These are phyloP conservation scores for Sinella curviseta DNA, from an alignment of 1,140 invertebrate species.

Conservation along the genomic window DNA sequence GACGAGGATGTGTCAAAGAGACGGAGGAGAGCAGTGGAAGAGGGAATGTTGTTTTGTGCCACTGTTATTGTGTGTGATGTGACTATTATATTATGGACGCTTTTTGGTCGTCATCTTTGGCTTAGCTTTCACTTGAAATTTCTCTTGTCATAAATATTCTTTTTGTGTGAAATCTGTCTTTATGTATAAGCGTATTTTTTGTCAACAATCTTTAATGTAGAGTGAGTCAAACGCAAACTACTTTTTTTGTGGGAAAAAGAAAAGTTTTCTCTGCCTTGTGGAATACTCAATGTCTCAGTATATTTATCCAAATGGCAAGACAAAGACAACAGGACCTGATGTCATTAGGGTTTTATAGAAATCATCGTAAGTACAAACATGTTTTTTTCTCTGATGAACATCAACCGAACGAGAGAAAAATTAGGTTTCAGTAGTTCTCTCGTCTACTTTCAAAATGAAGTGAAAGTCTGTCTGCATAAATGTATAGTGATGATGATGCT, in stretches of 20 bases:
- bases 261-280: background rate
- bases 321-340: background rate
- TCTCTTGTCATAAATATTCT: constrained; percentile 20
- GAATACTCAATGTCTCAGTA: too few species aligned
- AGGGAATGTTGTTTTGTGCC: background rate
- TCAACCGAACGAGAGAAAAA: too few species aligned
- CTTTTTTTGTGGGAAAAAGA: background rate
- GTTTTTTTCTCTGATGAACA: background rate
- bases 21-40: too few species aligned
- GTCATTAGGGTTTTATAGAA: background rate
- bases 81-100: constrained; percentile 20
- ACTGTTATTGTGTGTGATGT: constrained; percentile 14
- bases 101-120: constrained; percentile 15
- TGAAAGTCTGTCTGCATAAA: background rate
- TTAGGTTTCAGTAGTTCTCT: too few species aligned
- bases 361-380: background rate
- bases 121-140: constrained; percentile 25
- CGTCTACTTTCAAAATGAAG: background rate
- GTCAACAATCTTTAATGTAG: constrained; percentile 1
- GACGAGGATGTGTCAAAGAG: too few species aligned
- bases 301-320: too few species aligned
- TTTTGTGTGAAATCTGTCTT: background rate
- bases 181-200: background rate
- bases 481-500: constrained; percentile 4
- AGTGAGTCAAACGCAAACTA: background rate